Base-by-base conservation (phyloP, 2,888 invertebrate genomes). In the Xylota sylvarum region DNA sequence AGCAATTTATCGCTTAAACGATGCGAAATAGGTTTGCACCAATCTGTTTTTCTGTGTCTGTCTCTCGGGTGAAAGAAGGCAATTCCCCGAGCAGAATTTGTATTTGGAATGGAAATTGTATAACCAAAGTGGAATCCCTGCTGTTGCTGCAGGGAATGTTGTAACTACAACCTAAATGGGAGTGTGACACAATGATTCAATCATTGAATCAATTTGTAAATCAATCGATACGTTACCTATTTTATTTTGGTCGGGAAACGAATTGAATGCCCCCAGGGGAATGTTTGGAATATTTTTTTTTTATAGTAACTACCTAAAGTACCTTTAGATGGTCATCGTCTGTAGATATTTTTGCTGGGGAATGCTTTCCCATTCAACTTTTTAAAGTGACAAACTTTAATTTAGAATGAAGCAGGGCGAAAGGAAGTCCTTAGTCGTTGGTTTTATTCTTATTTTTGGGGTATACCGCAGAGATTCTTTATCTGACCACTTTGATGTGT, bases 101-200 rank as follows among this genome's bases (percentile, higher is more conserved):
- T 32, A 17, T 64, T 64, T 48, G 5, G 17, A 10, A 50, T 65
- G 48, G 48, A 50, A 65, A 32, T 65, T 65, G 50, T 50, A 35
- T 35, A 19, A 19, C 17, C 35, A 35, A 50, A 50, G 19, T 48
- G 19, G 17, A 50, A 37, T 50, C 35, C 23, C 17, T 17, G 65
- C 65, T 17, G 17, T 14, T 32, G 55, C 40, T 40, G 17, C 3
- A 9, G 23, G 12, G 55, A 27, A 19, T 52, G 27, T 14, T 14
- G 30, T 19, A 69, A 27, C 37, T 52, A 52, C 32, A 52, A 35
- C 50, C 10, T 14, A 40, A 43, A 40, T 30, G 10, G 27, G 30
- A 40, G 55, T 43, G 69, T 55, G 30, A 43, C 69, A 55, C 55
- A 65, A 50, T 65, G 65, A 65, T 65, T 69, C 40, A 55, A 69